Evolutionary conservation across 2,888 invertebrate genomes (phyloP).

Genomic region (Chalcis sispes): DNA sequence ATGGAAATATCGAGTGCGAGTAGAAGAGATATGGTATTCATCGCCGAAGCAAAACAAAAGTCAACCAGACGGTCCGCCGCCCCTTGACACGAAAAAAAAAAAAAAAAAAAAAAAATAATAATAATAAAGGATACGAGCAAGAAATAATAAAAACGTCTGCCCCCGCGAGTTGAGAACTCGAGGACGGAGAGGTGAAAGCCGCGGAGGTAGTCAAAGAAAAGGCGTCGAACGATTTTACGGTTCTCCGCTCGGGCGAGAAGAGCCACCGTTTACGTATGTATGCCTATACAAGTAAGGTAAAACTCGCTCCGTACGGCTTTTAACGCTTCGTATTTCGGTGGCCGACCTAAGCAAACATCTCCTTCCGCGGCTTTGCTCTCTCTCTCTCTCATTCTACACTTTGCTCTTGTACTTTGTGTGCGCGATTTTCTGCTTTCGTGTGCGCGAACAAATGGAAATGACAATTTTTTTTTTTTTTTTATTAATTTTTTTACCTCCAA

Average conservation of each 20-base stretch:
- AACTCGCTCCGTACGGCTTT: constrained; percentile 60
- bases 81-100: constrained; percentile 15
- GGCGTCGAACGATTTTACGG: no score
- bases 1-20: constrained; percentile 7
- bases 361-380: constrained; percentile 2
- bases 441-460: no score
- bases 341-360: constrained; percentile 67
- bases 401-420: no score
- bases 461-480: no score
- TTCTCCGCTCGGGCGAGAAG: no score
- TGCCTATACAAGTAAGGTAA: neutral
- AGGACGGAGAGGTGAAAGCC: no score
- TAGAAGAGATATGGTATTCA: constrained; percentile 14
- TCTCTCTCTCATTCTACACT: neutral
- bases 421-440: no score
- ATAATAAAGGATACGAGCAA: neutral
- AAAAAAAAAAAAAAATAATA: neutral
- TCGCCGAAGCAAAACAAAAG: constrained; percentile 7
- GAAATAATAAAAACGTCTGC: neutral
- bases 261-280: neutral
- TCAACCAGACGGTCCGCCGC: neutral
- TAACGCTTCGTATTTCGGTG: constrained; percentile 64
- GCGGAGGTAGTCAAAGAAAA: no score
- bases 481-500: no score
- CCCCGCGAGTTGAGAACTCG: no score